Conservation (phyloP, 2,888 invertebrate genomes). For the Drosophila leonis region DNA sequence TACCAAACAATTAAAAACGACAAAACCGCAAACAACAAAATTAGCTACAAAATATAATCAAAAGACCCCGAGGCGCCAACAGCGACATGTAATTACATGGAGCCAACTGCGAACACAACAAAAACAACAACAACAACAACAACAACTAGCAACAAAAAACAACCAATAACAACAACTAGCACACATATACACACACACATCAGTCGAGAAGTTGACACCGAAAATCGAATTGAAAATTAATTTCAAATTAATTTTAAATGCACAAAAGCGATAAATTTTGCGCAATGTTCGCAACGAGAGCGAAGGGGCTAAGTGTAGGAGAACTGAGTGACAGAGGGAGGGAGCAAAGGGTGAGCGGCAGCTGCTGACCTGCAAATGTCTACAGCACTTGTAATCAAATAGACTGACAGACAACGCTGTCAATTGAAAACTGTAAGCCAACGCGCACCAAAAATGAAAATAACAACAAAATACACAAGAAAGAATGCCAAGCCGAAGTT, state of each 20-base stretch:
- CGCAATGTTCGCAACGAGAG: constrained; percentile 34
- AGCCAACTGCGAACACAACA: constrained; percentile 45
- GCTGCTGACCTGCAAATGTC: constrained; percentile 50
- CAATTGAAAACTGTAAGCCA: constrained; percentile 45
- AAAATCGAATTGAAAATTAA: constrained; percentile 79
- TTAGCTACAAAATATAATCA: constrained; percentile 75
- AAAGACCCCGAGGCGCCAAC: constrained; percentile 70
- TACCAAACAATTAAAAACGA: constrained; percentile 47
- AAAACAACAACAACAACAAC: constrained; percentile 28
- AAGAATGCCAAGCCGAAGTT: neutral
- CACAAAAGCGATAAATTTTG: constrained; percentile 71
- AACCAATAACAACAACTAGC: constrained; percentile 23
- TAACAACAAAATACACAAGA: constrained; percentile 1
- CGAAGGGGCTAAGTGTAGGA: constrained; percentile 1
- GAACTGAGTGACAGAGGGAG: constrained; percentile 51
- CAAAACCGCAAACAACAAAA: constrained; percentile 67
- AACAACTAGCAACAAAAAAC: constrained; percentile 10
- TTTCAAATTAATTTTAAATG: constrained; percentile 78
- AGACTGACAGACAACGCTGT: constrained; percentile 56
- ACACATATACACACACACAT: constrained; percentile 22
- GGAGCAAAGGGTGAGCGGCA: constrained; percentile 6
- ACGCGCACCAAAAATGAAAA: constrained; percentile 16
- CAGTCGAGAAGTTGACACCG: constrained; percentile 34
- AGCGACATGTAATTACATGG: constrained; percentile 66
- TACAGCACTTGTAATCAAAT: constrained; percentile 62